phyloP scores from a whole-genome alignment of 2,113 vertebrate species.

The Sebastes fasciatus region DNA sequence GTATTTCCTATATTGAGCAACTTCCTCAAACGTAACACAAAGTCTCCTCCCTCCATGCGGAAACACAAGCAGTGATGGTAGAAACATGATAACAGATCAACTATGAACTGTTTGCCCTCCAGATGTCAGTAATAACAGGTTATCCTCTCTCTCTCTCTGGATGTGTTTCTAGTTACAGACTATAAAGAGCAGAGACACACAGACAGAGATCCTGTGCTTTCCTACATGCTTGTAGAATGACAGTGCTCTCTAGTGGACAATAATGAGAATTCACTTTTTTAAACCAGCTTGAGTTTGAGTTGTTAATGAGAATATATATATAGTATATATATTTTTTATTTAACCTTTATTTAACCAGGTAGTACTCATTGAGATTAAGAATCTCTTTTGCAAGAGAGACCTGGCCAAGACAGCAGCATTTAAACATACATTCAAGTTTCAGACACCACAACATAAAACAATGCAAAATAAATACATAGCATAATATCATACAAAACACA shows the following conservation, averaged over 20 bases:
- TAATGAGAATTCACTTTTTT: not conserved
- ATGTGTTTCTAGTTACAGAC: no score
- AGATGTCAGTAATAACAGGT: not conserved
- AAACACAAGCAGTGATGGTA: not conserved
- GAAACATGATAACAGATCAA: not conserved
- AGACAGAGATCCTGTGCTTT: not conserved
- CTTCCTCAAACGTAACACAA: conserved; percentile 73
- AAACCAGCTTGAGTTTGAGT: not conserved
- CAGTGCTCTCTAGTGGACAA: conserved; percentile 51
- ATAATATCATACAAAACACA: no score
- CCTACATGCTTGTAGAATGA: not conserved
- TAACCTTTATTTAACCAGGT: no score
- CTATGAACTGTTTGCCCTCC: not conserved
- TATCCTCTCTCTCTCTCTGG: no score
- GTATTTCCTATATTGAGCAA: conserved; percentile 78
- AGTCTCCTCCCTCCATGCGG: conserved; percentile 60
- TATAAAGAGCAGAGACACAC: not conserved
- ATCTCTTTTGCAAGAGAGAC: no score
- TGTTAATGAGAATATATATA: not conserved
- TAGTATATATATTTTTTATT: no score
- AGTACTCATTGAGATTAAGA: no score
- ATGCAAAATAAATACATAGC: no score
- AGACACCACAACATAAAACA: no score
- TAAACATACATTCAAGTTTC: no score
- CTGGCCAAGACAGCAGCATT: no score